Conservation (phyloP, 2,113 vertebrate species). For the Mormyrus lacerda region DNA sequence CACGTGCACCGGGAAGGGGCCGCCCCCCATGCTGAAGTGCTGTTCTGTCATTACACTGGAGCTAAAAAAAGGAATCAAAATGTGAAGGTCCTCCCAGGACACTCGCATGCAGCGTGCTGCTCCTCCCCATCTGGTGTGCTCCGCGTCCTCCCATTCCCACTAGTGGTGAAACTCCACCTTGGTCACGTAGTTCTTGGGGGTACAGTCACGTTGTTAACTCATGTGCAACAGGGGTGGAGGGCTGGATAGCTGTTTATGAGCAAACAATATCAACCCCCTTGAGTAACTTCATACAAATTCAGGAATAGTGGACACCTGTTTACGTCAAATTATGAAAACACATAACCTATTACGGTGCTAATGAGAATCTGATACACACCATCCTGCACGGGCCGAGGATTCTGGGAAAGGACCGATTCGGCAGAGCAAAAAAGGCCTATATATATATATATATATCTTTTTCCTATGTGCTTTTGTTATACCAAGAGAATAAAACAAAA, state of each 20-base stretch:
- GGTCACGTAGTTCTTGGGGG: not conserved
- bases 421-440: not conserved
- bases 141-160: not conserved
- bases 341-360: not conserved
- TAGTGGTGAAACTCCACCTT: not conserved
- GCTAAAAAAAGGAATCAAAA: not conserved
- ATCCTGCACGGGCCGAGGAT: not conserved
- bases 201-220: not conserved
- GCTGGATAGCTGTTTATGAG: not conserved
- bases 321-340: not conserved
- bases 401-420: not conserved
- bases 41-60: not conserved
- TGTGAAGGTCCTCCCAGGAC: not conserved
- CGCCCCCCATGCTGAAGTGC: not conserved
- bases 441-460: not conserved
- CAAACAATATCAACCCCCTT: not conserved
- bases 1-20: not conserved
- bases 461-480: not conserved
- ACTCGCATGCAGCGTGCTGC: not conserved
- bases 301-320: not conserved
- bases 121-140: not conserved
- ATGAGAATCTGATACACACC: not conserved
- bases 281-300: not conserved
- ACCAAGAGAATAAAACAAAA: not conserved
- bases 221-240: not conserved